Evolutionary conservation across 2,888 invertebrate genomes (phyloP).

Genomic region (Caenorhabditis sp.): DNA sequence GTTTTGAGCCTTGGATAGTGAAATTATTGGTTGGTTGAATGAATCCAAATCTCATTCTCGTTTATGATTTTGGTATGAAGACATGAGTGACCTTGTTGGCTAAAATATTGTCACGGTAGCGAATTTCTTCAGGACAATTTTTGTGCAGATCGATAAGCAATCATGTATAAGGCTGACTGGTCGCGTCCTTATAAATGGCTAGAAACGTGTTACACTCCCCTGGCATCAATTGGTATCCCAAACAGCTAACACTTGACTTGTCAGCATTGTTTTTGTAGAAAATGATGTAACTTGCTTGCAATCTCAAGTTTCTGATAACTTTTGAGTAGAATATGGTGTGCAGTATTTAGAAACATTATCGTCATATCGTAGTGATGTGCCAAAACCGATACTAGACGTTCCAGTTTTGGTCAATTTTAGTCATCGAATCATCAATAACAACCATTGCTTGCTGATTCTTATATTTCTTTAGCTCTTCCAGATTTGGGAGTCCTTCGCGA

Average conservation of each 20-base stretch:
- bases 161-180: not conserved
- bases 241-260: constrained; percentile 14
- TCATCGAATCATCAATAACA: constrained; percentile 19
- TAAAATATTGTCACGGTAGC: constrained; percentile 5
- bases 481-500: constrained; percentile 8
- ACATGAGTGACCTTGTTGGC: constrained; percentile 8
- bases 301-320: constrained; percentile 5
- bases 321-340: constrained; percentile 22
- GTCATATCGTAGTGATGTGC: constrained; percentile 26
- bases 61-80: not conserved
- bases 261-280: constrained; percentile 21
- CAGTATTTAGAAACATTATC: not conserved
- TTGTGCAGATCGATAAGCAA: constrained; percentile 10
- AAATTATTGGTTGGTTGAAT: no score
- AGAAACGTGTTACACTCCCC: constrained; percentile 14
- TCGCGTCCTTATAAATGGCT: constrained; percentile 12
- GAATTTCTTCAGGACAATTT: constrained; percentile 12
- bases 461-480: constrained; percentile 21
- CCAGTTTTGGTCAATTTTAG: constrained; percentile 19
- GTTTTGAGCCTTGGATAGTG: no score
- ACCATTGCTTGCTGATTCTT: constrained; percentile 13
- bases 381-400: constrained; percentile 10
- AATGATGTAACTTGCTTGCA: constrained; percentile 26
- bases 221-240: constrained; percentile 8
- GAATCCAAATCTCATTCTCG: no score